Conservation (phyloP, 1,140 invertebrate genomes). For the Phenacoccus solenopsis region DNA sequence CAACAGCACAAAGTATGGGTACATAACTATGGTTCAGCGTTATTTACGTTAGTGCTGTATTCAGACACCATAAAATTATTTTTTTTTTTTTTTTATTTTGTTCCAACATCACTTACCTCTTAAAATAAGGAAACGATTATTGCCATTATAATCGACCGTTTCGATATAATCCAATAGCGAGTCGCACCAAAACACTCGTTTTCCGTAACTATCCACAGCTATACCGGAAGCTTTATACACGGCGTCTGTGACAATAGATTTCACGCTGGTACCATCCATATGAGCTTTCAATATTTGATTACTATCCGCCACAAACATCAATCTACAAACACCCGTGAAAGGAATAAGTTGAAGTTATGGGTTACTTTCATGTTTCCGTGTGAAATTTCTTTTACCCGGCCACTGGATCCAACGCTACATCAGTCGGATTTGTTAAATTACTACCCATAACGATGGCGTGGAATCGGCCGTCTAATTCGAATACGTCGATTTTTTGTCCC, state of each 20-base stretch:
- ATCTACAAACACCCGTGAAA: conserved; percentile 37
- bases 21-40: too few relatives aligned
- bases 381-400: too few relatives aligned
- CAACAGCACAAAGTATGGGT: too few relatives aligned
- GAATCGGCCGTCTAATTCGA: conserved; percentile 68
- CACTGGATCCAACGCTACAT: conserved; percentile 83
- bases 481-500: conserved; percentile 87
- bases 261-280: conserved; percentile 77
- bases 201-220: conserved; percentile 70
- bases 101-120: conserved; percentile 45
- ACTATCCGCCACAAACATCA: conserved; percentile 88
- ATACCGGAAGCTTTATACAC: conserved; percentile 82
- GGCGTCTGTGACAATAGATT: conserved; percentile 74
- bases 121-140: conserved; percentile 59
- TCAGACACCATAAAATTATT: too few relatives aligned
- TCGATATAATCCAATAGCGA: conserved; percentile 93
- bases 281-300: conserved; percentile 75
- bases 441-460: conserved; percentile 82
- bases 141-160: conserved; percentile 88
- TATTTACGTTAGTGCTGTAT: too few relatives aligned
- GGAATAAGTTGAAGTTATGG: too few relatives aligned
- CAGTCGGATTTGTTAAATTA: conserved; percentile 78
- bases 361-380: too few relatives aligned
- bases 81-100: too few relatives aligned
- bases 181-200: conserved; percentile 92